A percentile compares a stretch with the other conserved stretches of the same genome.
phyloP scores from a whole-genome alignment of 2,888 invertebrate genomes.

The Aleiodes testaceus region DNA sequence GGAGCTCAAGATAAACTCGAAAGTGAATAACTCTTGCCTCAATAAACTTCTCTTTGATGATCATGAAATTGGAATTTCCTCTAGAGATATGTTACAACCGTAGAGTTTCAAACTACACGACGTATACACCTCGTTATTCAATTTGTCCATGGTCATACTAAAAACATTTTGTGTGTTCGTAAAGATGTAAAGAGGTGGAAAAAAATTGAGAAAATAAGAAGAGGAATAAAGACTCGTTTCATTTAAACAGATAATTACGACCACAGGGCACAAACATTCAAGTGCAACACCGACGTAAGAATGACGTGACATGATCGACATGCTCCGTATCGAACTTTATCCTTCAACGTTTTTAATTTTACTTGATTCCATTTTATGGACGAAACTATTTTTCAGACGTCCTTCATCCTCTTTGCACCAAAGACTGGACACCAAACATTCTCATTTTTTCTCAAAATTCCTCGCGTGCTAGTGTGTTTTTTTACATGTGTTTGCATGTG shows the following conservation, averaged over 20 bases:
- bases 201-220: not conserved
- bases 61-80: conserved; percentile 27
- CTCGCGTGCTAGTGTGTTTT: no score
- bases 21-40: conserved; percentile 31
- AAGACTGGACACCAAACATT: not conserved
- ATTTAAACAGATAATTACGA: conserved; percentile 41
- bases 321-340: conserved; percentile 25
- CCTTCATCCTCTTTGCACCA: not conserved
- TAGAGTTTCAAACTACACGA: conserved; percentile 4
- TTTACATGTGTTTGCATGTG: not conserved
- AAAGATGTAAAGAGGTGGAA: not conserved
- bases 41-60: conserved; percentile 34
- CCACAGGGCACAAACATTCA: conserved; percentile 40
- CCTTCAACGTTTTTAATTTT: conserved; percentile 11
- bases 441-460: not conserved
- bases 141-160: conserved; percentile 39
- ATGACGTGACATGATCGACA: conserved; percentile 40
- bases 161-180: conserved; percentile 10
- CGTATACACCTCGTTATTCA: conserved; percentile 42
- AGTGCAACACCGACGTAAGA: conserved; percentile 13
- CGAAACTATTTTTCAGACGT: not conserved
- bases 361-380: no score
- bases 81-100: conserved; percentile 15
- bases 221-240: conserved; percentile 17
- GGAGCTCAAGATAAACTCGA: conserved; percentile 20